Evolutionary conservation across 1,140 invertebrate species (phyloP), one percentile per base, ranked within the genome.

Genomic region (Pseudomyrmex dendroicus): DNA sequence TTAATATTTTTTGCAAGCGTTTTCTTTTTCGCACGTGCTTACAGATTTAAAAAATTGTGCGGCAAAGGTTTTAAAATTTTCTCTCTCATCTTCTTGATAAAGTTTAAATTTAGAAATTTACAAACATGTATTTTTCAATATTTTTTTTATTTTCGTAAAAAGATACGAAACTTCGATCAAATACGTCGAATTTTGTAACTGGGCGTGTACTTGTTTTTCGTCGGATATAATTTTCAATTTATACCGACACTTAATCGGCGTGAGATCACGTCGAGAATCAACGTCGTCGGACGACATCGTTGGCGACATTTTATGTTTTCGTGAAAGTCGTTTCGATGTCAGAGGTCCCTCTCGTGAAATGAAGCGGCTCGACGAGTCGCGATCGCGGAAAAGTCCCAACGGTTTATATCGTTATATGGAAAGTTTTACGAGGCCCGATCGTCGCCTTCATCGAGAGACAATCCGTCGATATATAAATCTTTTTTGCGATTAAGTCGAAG

Each of bases 401-500:
- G 35, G 12, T 57, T 68, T 66, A 44, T 78, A 68, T 68, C 35
- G 35, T 48, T 48, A 54, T 35, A 35, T 61, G 64, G 76, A 80
- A 80, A 80, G 76, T 80, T 70, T 70, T n/a, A 15, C 2, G 50
- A 46, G 62, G 25, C 12, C 7, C 35, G 17, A 44, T 68, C 52
- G n/a, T 25, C 15, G 8, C 20, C 54, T 57, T 61, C 44, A 25
- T 50, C 48, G 73, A 15, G 63, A 56, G 63, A 56, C 15, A 15
- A 70, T 54, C 15, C 20, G 44, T 68, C 20, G 44, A 59, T 80
- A 80, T 35, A 35, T 80, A 80, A 80, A 70, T 80, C 66, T 46
- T 35, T 62, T 57, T 3, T 17, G 25, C 17, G 64, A 59, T 80
- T 80, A 59, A 80, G 10, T 62, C 46, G 56, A 80, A 70, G 54